Percentiles rank a stretch among this genome's conserved stretches.
phyloP scores from a whole-genome alignment of 2,888 invertebrate species.

The Tetranychus truncatus region DNA sequence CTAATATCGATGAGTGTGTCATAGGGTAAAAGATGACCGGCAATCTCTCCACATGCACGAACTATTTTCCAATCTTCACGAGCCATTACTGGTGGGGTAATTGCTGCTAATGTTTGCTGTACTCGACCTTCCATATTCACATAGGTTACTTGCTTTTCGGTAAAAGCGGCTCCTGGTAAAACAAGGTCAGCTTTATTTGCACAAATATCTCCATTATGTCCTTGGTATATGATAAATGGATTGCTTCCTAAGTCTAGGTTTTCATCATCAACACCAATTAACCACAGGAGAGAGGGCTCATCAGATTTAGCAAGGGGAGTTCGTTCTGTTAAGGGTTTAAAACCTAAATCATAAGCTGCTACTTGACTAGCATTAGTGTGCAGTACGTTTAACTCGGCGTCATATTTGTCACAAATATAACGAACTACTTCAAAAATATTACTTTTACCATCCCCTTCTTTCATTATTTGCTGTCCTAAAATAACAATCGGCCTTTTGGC shows the following conservation, averaged over 20 bases:
- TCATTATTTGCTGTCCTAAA: slow-evolving; percentile 65
- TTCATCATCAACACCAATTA: slow-evolving; percentile 84
- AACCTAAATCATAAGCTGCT: slow-evolving; percentile 87
- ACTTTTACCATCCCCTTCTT: slow-evolving; percentile 49
- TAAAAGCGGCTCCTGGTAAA: slow-evolving; percentile 89
- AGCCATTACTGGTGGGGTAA: slow-evolving; percentile 76
- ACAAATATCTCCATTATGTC: slow-evolving; percentile 88
- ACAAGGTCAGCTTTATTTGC: slow-evolving; percentile 71
- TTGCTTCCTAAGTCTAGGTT: slow-evolving; percentile 53
- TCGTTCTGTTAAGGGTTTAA: slow-evolving; percentile 47
- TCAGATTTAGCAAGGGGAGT: slow-evolving; percentile 31
- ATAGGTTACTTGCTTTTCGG: slow-evolving; percentile 65
- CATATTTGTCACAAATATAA: slow-evolving; percentile 18
- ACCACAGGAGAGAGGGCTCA: slow-evolving; percentile 50
- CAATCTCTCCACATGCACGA: slow-evolving; percentile 77
- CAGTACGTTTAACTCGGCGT: slow-evolving; percentile 62
- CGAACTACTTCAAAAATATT: slow-evolving; percentile 19
- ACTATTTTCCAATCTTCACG: slow-evolving; percentile 97
- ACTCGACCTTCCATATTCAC: slow-evolving; percentile 94
- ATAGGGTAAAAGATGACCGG: slow-evolving; percentile 56
- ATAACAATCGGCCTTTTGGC: slow-evolving; percentile 80
- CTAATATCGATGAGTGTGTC: slow-evolving; percentile 67
- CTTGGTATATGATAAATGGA: slow-evolving; percentile 71
- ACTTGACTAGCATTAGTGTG: slow-evolving; percentile 59
- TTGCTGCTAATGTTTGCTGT: slow-evolving; percentile 69